Percentiles rank a stretch among this genome's conserved stretches.
Conservation (phyloP, 2,888 invertebrate genomes). For the Cremastinae sp. region DNA sequence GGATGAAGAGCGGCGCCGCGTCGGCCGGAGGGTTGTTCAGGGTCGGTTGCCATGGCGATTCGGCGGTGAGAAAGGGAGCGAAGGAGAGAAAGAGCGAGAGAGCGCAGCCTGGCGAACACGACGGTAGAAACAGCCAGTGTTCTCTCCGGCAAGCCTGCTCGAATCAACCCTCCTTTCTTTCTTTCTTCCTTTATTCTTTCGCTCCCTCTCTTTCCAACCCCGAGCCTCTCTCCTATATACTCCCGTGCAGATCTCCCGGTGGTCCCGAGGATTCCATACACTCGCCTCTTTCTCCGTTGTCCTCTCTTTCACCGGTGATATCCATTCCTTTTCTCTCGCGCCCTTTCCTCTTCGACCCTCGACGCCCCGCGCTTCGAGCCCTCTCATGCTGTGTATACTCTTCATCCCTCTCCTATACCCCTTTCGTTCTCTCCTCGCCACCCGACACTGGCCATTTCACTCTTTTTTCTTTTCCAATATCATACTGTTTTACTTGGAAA, state of each 20-base stretch:
- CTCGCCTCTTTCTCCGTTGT: slow-evolving; percentile 53
- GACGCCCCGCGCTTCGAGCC: too few relatives aligned
- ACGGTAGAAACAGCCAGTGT: slow-evolving; percentile 64
- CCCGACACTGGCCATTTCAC: slow-evolving; percentile 46
- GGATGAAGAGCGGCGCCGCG: slow-evolving; percentile 67
- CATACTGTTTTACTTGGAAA: slow-evolving; percentile 38
- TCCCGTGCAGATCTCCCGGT: slow-evolving; percentile 23
- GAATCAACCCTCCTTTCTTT: slow-evolving; percentile 39
- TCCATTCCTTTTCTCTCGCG: slow-evolving; percentile 42
- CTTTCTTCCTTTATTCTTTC: slow-evolving; percentile 44
- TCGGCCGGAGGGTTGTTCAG: slow-evolving; percentile 76
- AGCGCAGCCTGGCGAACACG: slow-evolving; percentile 62
- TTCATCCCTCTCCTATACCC: slow-evolving; percentile 35
- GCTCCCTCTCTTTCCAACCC: slow-evolving; percentile 61
- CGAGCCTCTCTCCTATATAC: slow-evolving; percentile 42
- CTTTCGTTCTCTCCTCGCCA: slow-evolving; percentile 47
- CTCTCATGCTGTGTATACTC: slow-evolving; percentile 16
- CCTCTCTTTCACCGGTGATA: slow-evolving; percentile 66
- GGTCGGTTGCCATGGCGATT: slow-evolving; percentile 77
- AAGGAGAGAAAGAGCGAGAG: slow-evolving; percentile 61
- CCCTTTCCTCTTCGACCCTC: slow-evolving; percentile 13
- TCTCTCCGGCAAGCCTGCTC: slow-evolving; percentile 67
- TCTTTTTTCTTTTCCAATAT: slow-evolving; percentile 55
- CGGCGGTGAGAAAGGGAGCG: slow-evolving; percentile 65
- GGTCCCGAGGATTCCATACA: slow-evolving; percentile 17